Percentiles rank a stretch among this genome's conserved stretches.
Conservation (phyloP, 2,888 invertebrate genomes). For the Parnassius apollo region DNA sequence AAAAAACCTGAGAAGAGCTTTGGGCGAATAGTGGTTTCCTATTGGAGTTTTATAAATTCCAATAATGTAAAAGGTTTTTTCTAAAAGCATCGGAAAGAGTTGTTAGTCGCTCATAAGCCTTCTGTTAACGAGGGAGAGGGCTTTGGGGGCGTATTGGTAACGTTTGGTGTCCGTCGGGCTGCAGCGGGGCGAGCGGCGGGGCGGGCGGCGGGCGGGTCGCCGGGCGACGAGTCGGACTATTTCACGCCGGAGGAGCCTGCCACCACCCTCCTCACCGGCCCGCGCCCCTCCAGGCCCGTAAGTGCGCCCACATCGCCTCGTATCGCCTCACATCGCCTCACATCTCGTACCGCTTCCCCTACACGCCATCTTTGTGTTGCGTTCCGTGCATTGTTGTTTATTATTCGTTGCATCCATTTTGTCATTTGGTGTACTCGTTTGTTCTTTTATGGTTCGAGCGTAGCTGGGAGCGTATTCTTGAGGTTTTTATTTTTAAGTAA, state of each 20-base stretch:
- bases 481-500: too few species aligned
- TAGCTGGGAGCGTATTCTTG: slow-evolving; percentile 8
- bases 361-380: slow-evolving; percentile 20
- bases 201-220: slow-evolving; percentile 60
- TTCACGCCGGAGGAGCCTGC: slow-evolving; percentile 89
- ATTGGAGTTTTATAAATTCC: too few species aligned
- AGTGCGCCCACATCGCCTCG: slow-evolving; percentile 43
- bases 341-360: slow-evolving; percentile 7
- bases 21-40: too few species aligned
- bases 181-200: slow-evolving; percentile 39
- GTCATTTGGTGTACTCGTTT: slow-evolving; percentile 6
- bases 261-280: slow-evolving; percentile 84
- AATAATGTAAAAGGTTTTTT: not conserved
- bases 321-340: slow-evolving; percentile 20
- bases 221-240: slow-evolving; percentile 88
- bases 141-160: slow-evolving; percentile 7
- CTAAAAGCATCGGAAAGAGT: not conserved
- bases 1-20: too few species aligned
- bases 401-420: slow-evolving; percentile 23
- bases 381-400: slow-evolving; percentile 13
- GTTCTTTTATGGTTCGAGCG: not conserved
- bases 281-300: slow-evolving; percentile 68
- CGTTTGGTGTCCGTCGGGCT: slow-evolving; percentile 26
- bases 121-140: not conserved
- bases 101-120: not conserved